Conservation (phyloP, 2,113 vertebrate genomes). For the Psephotus haematonotus region DNA sequence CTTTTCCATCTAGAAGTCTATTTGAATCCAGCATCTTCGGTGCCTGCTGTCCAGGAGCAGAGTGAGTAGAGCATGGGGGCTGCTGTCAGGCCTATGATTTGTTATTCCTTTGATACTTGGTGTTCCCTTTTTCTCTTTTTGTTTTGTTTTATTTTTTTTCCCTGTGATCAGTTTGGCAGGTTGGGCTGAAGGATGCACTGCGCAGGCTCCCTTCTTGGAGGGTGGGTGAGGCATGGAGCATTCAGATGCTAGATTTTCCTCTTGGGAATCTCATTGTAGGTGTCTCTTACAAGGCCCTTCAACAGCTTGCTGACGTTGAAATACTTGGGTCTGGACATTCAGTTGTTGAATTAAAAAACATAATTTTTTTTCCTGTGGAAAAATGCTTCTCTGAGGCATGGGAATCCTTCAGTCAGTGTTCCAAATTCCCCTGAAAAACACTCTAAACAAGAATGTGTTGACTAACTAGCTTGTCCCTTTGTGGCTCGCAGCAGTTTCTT, state of each 20-base stretch:
- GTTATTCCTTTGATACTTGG: not conserved
- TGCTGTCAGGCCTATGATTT: not conserved
- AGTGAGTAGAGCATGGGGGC: no score
- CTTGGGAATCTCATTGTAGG: not conserved
- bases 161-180: not conserved
- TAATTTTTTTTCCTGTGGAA: not conserved
- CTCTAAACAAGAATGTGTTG: not conserved
- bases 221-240: not conserved
- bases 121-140: not conserved
- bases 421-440: constrained; percentile 15
- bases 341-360: not conserved
- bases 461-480: not conserved
- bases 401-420: constrained; percentile 11
- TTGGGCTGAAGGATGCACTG: not conserved
- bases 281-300: not conserved
- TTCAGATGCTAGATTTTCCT: not conserved
- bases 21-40: no score
- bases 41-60: no score
- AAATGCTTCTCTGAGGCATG: not conserved
- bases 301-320: not conserved
- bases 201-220: not conserved
- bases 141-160: not conserved
- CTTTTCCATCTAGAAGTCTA: no score
- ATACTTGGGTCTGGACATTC: not conserved
- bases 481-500: constrained; percentile 12